A percentile compares a stretch with the other conserved stretches of the same genome.
Conservation (phyloP, 2,113 vertebrate genomes). For the Eidolon helvum region DNA sequence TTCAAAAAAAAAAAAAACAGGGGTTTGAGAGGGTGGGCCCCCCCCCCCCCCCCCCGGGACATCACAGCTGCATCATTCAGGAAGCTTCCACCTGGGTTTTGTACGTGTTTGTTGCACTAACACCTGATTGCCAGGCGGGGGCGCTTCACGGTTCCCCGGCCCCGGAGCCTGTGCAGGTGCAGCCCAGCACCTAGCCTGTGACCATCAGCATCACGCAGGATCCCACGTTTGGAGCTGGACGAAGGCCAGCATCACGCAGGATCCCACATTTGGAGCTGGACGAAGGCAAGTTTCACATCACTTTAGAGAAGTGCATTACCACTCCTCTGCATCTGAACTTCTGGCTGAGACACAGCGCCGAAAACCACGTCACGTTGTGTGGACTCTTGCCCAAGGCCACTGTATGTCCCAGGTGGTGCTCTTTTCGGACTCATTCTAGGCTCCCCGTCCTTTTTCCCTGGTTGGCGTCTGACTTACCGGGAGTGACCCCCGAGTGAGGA, state of each 20-base stretch:
- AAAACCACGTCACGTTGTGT: not conserved
- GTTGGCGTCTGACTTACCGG: not conserved
- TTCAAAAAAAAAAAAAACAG: no score
- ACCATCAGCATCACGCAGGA: rapidly evolving
- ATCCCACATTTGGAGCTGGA: not conserved
- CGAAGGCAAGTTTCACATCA: not conserved
- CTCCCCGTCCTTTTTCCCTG: not conserved
- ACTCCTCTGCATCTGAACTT: not conserved
- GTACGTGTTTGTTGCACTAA: not conserved
- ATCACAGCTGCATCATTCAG: not conserved
- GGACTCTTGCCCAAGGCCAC: not conserved
- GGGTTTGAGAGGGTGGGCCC: no score
- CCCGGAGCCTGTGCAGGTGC: rapidly evolving
- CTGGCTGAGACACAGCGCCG: not conserved
- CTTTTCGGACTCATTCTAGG: not conserved
- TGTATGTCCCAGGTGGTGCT: not conserved
- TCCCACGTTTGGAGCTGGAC: not conserved
- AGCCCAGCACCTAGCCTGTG: rapidly evolving
- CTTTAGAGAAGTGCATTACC: not conserved
- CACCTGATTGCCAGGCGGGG: not conserved
- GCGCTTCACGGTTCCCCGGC: rapidly evolving
- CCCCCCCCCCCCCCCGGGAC: rapidly evolving
- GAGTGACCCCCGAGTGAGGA: not conserved
- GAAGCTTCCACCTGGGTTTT: not conserved
- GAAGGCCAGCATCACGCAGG: rapidly evolving